Base-by-base conservation (phyloP, 1,140 invertebrate species). In the Drosophila subobscura region DNA sequence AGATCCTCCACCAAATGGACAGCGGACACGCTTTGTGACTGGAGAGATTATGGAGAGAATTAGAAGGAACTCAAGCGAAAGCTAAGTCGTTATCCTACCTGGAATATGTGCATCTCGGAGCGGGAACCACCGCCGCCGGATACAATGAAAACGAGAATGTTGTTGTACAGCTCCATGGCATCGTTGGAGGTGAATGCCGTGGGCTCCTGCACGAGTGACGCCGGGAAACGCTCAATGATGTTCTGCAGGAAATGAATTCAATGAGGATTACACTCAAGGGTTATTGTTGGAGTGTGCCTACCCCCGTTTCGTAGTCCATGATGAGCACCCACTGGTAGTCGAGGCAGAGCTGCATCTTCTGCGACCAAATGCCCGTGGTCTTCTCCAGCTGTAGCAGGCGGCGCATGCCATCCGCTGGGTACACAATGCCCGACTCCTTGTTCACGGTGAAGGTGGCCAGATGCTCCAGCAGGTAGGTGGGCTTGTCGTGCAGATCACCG, bases 101-200 rank as follows among this genome's bases (percentile, higher is more conserved):
- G 98, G 93, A 99, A 99, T 91, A 99, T 99, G 93, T 99, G 99
- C 96, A 99, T 99, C 93, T 99, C 98, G 2, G 97, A 95, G 23
- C 95, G 93, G 51, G 95, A 94, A 63, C 92, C 92, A 74, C 83
- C 89, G 74, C 89, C 93, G 37, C 94, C 94, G 1, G 95, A 94
- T 29, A 99, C 97, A 60, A 98, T 97, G 92, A 99, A 99, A 20
- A 99, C 96, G 74, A 99, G 93, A 81, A 99, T 98, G 92, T 99
- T 99, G 92, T 99, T 99, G 93, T 99, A 99, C 89, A 99, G 95
- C 92, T 99, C 98, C 92, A 97, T 97, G 8, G 97, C 96, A 92
- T 99, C 98, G 50, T 97, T 95, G 61, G 97, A 98, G n/a, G 97
- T 98, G 91, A 99, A 99, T 3, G 98, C 97, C 5, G 98, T 99